Percentiles rank a stretch among this genome's conserved stretches.
Conservation (phyloP, 2,113 vertebrate species). For the Corythaixoides concolor region DNA sequence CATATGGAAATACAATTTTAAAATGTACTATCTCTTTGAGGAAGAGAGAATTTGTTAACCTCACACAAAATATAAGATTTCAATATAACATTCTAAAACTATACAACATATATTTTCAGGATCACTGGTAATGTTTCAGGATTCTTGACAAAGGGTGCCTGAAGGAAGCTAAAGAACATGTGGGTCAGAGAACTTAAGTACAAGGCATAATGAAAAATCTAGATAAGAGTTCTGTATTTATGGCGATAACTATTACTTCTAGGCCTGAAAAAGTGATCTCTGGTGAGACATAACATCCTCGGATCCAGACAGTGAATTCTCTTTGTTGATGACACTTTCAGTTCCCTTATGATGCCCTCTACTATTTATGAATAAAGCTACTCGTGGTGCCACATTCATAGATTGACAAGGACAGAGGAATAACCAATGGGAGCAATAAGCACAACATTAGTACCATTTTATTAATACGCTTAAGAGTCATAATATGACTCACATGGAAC, state of each 20-base stretch:
- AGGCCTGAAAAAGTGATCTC: background rate
- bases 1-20: background rate
- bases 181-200: background rate
- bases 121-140: background rate
- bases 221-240: conserved; percentile 1
- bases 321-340: background rate
- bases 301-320: background rate
- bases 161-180: conserved; percentile 5
- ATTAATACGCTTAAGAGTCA: conserved; percentile 22
- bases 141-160: background rate
- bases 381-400: background rate
- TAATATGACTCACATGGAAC: background rate
- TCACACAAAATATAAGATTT: background rate
- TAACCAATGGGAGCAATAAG: background rate
- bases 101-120: background rate
- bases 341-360: background rate
- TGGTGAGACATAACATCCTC: background rate
- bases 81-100: background rate
- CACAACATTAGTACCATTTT: conserved; percentile 11
- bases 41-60: background rate
- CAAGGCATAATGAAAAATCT: conserved; percentile 4
- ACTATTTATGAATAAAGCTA: background rate
- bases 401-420: background rate
- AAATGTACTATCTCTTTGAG: background rate
- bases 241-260: background rate